Conservation (phyloP, 2,888 invertebrate species). For the Cryptocephalus primarius region DNA sequence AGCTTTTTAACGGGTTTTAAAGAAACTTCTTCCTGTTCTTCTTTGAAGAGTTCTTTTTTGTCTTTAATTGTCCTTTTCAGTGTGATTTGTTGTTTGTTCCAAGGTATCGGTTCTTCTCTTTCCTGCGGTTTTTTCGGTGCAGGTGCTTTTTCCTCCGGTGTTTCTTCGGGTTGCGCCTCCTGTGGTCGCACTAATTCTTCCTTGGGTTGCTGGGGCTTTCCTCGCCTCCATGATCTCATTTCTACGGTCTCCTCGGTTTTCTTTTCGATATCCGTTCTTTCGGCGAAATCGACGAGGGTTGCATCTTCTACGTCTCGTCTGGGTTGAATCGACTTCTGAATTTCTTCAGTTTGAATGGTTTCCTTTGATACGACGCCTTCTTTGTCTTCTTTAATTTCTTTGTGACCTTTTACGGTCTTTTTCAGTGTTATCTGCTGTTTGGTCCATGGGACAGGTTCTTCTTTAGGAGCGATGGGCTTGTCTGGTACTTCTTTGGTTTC, state of each 20-base stretch:
- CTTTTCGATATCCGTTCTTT: background rate
- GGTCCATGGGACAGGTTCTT: constrained; percentile 42
- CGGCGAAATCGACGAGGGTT: constrained; percentile 6
- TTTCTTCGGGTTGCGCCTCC: background rate
- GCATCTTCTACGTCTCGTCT: constrained; percentile 36
- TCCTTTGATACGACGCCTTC: constrained; percentile 35
- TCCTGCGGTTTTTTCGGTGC: constrained; percentile 30
- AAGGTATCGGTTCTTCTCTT: constrained; percentile 31
- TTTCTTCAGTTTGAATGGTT: constrained; percentile 35
- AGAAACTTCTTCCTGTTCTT: constrained; percentile 26
- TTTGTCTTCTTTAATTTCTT: constrained; percentile 44
- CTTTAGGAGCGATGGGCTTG: constrained; percentile 33
- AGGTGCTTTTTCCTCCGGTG: background rate
- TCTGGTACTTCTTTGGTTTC: background rate
- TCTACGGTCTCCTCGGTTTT: constrained; percentile 1
- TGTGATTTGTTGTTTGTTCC: constrained; percentile 51
- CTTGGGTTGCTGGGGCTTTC: background rate
- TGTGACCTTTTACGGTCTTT: constrained; percentile 31
- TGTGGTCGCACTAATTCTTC: background rate
- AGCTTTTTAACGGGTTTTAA: constrained; percentile 26
- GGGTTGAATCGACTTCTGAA: constrained; percentile 35
- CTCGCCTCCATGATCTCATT: constrained; percentile 4
- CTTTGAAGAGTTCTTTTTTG: constrained; percentile 47
- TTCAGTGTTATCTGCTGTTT: constrained; percentile 49
- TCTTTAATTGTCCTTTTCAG: constrained; percentile 37